Evolutionary conservation across 1,140 invertebrate genomes (phyloP), one percentile per base, ranked within the genome.

Genomic region (Macrobrachium rosenbergii): DNA sequence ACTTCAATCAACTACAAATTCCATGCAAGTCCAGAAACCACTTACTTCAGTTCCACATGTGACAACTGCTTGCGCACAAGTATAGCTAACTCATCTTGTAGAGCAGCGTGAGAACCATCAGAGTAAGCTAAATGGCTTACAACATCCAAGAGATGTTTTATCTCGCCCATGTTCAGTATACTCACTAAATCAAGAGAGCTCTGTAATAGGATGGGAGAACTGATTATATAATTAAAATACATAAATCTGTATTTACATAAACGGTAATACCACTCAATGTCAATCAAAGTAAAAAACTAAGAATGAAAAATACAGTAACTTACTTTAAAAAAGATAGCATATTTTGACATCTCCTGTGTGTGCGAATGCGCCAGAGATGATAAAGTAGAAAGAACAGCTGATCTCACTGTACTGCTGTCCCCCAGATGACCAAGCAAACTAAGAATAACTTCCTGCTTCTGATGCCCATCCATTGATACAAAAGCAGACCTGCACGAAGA

Each of bases 61-160:
- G 82, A 84, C 17, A 88, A 78, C 76, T 90, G 90, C 72, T 90
- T 90, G 8, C 83, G 63, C 5, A 89, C 80, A 28, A 90, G 21
- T n/a, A 90, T 89, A 64, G 82, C 63, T 3, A 90, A 78, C 64
- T 90, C 88, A 52, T 90, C 90, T 69, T 85, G 82, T 12, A 90
- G 58, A 16, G 84, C 80, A 12, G 73, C 83, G 16, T 87, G 87
- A 21, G 77, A 80, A 21, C 81, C 45, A 28, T 79, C 72, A 37
- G 78, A 79, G 83, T 83, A 88, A n/a, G 82, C 87, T 7, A 90
- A 72, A 19, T 62, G 82, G 23, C 75, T 85, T n/a, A 90, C 77
- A 16, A 89, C 78, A 77, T 90, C 90, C 45, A 90, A 81, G 11
- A 90, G 76, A 21, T 45, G 82, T 52, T 87, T 82, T 43, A 88